Conservation (phyloP, 2,113 vertebrate genomes). For the Narcine bancroftii region DNA sequence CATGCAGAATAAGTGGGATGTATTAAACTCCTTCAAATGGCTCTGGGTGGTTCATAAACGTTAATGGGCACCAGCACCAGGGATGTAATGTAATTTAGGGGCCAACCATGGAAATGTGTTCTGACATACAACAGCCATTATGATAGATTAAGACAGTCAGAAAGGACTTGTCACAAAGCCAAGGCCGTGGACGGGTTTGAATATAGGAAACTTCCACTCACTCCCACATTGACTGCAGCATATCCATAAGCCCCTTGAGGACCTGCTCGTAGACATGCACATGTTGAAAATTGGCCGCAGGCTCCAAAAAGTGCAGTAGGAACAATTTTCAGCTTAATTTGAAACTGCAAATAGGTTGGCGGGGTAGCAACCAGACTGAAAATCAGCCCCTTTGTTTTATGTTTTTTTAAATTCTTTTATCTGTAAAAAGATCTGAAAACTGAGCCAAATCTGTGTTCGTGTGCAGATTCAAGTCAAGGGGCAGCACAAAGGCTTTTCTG, state of each 20-base stretch:
- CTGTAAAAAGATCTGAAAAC: constrained; percentile 13
- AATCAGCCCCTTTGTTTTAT: constrained; percentile 30
- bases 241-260: neutral
- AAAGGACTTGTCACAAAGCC: constrained; percentile 13
- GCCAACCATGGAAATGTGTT: neutral
- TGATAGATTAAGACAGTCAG: constrained; percentile 4
- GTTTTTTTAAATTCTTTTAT: neutral
- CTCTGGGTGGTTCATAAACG: neutral
- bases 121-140: neutral
- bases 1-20: neutral
- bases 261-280: neutral
- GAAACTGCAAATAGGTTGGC: constrained; percentile 32
- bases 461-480: neutral
- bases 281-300: constrained; percentile 26
- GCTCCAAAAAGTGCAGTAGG: constrained; percentile 13
- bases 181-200: constrained; percentile 13
- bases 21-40: neutral
- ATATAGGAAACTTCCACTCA: constrained; percentile 20
- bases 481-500: constrained; percentile 29
- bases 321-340: constrained; percentile 32
- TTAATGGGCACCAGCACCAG: neutral
- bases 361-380: neutral
- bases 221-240: neutral
- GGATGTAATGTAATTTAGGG: neutral
- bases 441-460: constrained; percentile 21